phyloP scores from a whole-genome alignment of 2,797 vertebrate species.

The Sebastes kiyomatsui region DNA sequence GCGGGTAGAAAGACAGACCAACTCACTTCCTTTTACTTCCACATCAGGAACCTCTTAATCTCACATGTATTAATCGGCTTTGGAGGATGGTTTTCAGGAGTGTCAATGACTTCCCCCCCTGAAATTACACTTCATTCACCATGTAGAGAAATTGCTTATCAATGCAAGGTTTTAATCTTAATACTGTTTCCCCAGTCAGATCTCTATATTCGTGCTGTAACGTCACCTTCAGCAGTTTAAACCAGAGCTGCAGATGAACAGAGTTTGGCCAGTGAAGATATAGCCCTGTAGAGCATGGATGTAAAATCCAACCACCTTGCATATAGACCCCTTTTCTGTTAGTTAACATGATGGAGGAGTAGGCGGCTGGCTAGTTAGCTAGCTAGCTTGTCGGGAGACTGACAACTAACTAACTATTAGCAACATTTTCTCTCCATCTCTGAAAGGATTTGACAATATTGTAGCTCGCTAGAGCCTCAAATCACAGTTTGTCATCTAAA shows the following conservation, averaged over 20 bases:
- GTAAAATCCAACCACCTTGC: not conserved
- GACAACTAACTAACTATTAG: too few species aligned
- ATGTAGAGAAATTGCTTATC: not conserved
- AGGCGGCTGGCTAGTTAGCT: too few species aligned
- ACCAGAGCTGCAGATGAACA: not conserved
- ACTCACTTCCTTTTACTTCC: not conserved
- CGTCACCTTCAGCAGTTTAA: not conserved
- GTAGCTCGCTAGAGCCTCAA: too few species aligned
- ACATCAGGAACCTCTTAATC: not conserved
- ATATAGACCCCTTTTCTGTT: not conserved
- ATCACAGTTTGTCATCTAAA: too few species aligned
- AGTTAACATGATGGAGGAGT: too few species aligned
- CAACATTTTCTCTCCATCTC: too few species aligned
- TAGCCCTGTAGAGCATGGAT: not conserved
- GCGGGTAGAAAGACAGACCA: conserved; percentile 54
- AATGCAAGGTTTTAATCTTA: not conserved
- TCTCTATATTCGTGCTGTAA: not conserved
- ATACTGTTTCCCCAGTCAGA: not conserved
- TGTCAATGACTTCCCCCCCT: not conserved
- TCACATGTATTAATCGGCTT: not conserved
- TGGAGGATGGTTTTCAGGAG: not conserved
- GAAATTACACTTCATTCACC: not conserved
- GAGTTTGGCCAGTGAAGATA: not conserved
- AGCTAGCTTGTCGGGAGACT: too few species aligned
- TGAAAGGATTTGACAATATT: too few species aligned